Evolutionary conservation across 2,888 invertebrate species (phyloP), one percentile per base, ranked within the genome.

Genomic region (Tricholauxania praeusta): DNA sequence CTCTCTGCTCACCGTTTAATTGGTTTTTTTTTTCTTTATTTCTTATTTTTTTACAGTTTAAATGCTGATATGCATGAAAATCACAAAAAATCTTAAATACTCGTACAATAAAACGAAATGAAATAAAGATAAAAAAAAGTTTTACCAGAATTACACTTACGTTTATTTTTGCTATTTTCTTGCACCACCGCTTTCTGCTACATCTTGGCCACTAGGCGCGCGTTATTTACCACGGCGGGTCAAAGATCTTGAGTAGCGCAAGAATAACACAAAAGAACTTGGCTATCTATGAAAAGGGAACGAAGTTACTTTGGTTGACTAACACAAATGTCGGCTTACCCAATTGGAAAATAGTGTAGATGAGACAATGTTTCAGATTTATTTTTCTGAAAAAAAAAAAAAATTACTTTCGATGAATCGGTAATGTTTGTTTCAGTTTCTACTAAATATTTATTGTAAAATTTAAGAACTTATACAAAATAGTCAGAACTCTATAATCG

Each of bases 231-330:
- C 55, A 70, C 72, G 76, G 79, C 80, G 83, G 86, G 86, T 85
- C 85, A 85, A 85, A 85, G 85, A 85, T 85, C 85, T 85, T 82
- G 79, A 72, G 75, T 76, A 73, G 75, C 77, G 77, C 75, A 39
- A 39, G 10, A 39, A 39, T 39, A 39, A 39, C 39, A 39, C 39
- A 39, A 39, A 39, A 39, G 2, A 10, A 39, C 39, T 39, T 39
- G 39, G 39, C 2, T 39, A 39, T 7, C 10, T 39, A 39, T 39
- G 39, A 39, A 39, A 39, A 39, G 39, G 39, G 39, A 39, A 39
- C 39, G 39, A 39, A 39, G 10, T 10, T 8, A 10, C 39, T 10
- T 39, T 39, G 39, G 39, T 10, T 10, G 10, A 39, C 39, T 39
- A 39, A 39, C 39, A 39, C 39, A 39, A 39, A 39, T 39, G 39